Conservation (phyloP, 2,113 vertebrate species). For the Takifugu flavidus region DNA sequence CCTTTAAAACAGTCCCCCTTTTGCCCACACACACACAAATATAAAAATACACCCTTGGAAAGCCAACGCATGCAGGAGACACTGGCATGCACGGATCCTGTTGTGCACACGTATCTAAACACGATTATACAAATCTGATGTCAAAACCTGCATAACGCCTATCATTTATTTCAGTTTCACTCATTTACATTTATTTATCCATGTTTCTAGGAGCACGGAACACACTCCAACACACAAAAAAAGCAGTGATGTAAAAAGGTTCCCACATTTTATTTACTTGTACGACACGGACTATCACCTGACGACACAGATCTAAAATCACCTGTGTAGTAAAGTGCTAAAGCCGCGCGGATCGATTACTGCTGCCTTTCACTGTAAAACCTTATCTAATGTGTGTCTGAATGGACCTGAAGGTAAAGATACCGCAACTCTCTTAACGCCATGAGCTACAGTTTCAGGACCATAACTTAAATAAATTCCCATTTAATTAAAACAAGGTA, state of each 20-base stretch:
- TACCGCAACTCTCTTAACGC: not conserved
- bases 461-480: not conserved
- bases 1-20: conserved; percentile 66
- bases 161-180: conserved; percentile 9
- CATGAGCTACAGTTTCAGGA: conserved; percentile 2
- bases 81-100: not conserved
- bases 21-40: conserved; percentile 37
- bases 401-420: conserved; percentile 2
- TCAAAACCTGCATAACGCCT: not conserved
- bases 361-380: conserved; percentile 4
- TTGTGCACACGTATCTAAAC: not conserved
- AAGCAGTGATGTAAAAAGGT: not conserved
- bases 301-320: conserved; percentile 4
- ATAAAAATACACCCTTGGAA: conserved; percentile 11
- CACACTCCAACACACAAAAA: conserved; percentile 7
- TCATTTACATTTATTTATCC: conserved; percentile 3
- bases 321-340: conserved; percentile 22
- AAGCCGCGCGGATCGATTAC: not conserved
- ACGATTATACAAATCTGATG: not conserved
- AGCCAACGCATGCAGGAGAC: conserved; percentile 1
- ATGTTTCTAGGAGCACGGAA: conserved; percentile 14
- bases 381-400: not conserved
- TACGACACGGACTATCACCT: conserved; percentile 6
- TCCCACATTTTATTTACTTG: conserved; percentile 45
- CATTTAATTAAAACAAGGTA: conserved; percentile 17